phyloP scores from a whole-genome alignment of 2,888 invertebrate genomes.

The Oegoconia quadripuncta region DNA sequence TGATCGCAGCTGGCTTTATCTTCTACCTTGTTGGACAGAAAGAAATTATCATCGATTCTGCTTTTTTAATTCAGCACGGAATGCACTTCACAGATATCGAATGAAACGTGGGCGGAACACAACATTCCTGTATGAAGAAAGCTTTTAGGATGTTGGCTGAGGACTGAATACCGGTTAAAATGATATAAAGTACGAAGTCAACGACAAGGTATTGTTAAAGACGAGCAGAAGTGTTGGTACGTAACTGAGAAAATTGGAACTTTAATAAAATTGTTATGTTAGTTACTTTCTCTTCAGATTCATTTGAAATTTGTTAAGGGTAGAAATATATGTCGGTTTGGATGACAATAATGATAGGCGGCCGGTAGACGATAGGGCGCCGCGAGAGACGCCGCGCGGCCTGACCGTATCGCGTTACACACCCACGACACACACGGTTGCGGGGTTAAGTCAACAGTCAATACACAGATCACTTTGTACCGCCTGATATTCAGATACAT shows the following conservation, averaged over 20 bases:
- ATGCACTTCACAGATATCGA: background rate
- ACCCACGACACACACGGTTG: background rate
- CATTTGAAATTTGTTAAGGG: background rate
- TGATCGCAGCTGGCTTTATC: constrained; percentile 33
- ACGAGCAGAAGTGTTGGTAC: too few relatives aligned
- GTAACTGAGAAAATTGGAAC: too few relatives aligned
- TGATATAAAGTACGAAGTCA: too few relatives aligned
- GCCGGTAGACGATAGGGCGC: constrained; percentile 72
- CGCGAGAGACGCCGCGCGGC: constrained; percentile 61
- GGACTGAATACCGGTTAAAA: too few relatives aligned
- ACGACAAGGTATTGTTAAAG: too few relatives aligned
- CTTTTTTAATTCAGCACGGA: background rate
- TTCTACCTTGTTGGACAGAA: background rate
- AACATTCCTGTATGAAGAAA: background rate
- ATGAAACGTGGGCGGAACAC: background rate
- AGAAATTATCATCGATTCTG: background rate
- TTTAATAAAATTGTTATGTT: too few relatives aligned
- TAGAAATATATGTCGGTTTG: constrained; percentile 26
- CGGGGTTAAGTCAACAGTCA: background rate
- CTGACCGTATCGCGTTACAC: constrained; percentile 31
- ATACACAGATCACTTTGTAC: background rate
- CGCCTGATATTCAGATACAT: background rate
- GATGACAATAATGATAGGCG: constrained; percentile 61
- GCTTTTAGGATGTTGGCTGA: constrained; percentile 1
- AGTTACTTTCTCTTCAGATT: background rate